Base-by-base conservation (phyloP, 2,888 invertebrate genomes). In the Drosophila helvetica region DNA sequence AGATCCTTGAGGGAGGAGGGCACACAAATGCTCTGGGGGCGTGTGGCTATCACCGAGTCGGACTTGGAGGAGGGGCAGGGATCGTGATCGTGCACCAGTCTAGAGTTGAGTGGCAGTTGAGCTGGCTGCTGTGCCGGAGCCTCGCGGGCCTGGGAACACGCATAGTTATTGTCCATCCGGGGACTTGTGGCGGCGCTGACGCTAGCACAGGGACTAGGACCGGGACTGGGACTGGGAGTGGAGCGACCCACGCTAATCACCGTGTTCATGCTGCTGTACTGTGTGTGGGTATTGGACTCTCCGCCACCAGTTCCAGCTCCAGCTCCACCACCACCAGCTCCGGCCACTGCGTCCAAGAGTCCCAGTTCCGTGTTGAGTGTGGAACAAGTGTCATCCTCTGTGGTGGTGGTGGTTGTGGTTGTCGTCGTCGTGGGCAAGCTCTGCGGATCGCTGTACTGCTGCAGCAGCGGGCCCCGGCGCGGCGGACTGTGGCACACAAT, bases 361-460 rank as follows among this genome's bases (percentile, higher is more conserved):
- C 83, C 90, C 56, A 91, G 86, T 64, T 92, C 92, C 0, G 91
- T 91, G 52, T 92, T 92, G 1, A 91, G 80, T 0, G 91, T 91
- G 58, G 92, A 90, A 74, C 91, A 91, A 12, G 92, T 91, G 58
- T 91, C 91, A 38, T 91, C 91, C 58, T 91, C 91, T 15, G 90
- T 90, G 42, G 90, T 91, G 22, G 90, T 89, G 9, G 90, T 90
- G 45, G 84, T 88, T 27, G 82, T 89, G 38, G 86, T 86, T 30
- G 89, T 83, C 46, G 90, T 90, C 48, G 90, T 91, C 33, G 89
- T 87, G 19, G 90, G 87, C 65, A 86, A 73, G 53, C 90, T 91
- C 70, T 92, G 91, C 17, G 91, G 90, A 79, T 92, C 91, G 59
- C 91, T 91, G 61, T 87, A 86, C 74, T 92, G 91, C 59, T 92